phyloP scores from a whole-genome alignment of 2,113 vertebrate genomes.

The Pteropus alecto region DNA sequence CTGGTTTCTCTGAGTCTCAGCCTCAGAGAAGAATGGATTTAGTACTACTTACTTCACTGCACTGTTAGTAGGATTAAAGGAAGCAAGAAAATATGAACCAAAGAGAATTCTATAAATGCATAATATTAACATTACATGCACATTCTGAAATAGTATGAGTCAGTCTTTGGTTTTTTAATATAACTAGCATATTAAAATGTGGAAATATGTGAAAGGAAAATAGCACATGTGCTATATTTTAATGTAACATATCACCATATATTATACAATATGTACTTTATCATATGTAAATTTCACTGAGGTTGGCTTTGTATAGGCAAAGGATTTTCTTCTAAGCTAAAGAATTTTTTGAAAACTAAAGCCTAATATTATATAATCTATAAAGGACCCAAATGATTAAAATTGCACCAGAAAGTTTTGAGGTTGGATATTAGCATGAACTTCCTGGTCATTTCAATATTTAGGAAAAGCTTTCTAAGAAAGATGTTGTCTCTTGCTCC shows the following conservation, averaged over 20 bases:
- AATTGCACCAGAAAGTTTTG: background rate
- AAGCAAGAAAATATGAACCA: slow-evolving; percentile 32
- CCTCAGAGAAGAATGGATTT: slow-evolving; percentile 37
- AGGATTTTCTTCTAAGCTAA: slow-evolving; percentile 30
- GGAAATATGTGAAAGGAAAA: slow-evolving; percentile 23
- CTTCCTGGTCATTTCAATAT: slow-evolving; percentile 4
- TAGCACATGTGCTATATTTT: background rate
- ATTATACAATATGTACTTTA: slow-evolving; percentile 24
- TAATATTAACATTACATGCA: slow-evolving; percentile 5
- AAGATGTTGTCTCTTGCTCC: background rate
- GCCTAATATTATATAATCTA: background rate
- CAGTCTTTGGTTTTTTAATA: slow-evolving; percentile 52
- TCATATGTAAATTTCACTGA: slow-evolving; percentile 41
- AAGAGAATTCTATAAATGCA: background rate
- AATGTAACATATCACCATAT: background rate
- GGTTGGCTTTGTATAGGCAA: background rate
- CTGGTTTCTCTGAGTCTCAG: background rate
- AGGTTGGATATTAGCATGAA: background rate
- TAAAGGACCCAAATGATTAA: slow-evolving; percentile 5
- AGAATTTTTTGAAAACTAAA: background rate
- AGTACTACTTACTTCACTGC: background rate
- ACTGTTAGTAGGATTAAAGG: slow-evolving; percentile 22
- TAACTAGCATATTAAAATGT: slow-evolving; percentile 61
- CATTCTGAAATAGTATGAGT: slow-evolving; percentile 25
- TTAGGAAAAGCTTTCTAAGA: background rate